Base-by-base conservation (phyloP, 2,113 vertebrate genomes). In the Semicossyphus pulcher region DNA sequence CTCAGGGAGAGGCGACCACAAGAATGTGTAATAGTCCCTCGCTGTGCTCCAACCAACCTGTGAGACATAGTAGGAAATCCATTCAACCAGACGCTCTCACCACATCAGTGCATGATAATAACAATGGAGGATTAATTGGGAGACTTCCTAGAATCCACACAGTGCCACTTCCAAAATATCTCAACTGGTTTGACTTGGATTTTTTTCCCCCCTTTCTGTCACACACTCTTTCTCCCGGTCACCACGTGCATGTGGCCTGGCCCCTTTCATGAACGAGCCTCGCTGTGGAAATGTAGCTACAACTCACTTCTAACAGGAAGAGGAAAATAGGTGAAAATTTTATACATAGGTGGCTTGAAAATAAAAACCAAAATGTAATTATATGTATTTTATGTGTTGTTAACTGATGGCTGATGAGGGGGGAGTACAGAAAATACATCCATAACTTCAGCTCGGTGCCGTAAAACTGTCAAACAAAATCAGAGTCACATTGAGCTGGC, bases 1-100 rank as follows among this genome's bases (percentile, higher is more conserved):
- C 77, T 99, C 97, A 80, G 97, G 97, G 90, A 97, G 94, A 83
- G 96, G 96, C 16, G 97, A 99, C 98, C 98, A 99, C 85, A 99
- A 91, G 94, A 99, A 99, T 0, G 98, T 99, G 68, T 98, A 98
- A 93, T 99, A 99, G 92, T 99, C 97, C 87, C 97, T 95, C 80
- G 98, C 96, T 39, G 97, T 99, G 92, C 97, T 99, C 98, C 98
- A 99, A 75, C 98, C 98, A 87, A 99, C 98, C 98, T 99, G 89
- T 77, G 86, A 83, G 72, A 88, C 86, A 91, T 82, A 62, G 76
- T 68, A 72, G 60, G 67, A 65, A 81, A 81, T 79, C 32, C 57
- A 52, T 78, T 91, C 47, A 86, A 82, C 18, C 73, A 78, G 58
- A 76, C 47, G 26, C 51, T 76, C 60, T 72, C 63, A 75, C 83